Base-by-base conservation (phyloP, 2,888 invertebrate genomes). In the Oxycera nigricornis region DNA sequence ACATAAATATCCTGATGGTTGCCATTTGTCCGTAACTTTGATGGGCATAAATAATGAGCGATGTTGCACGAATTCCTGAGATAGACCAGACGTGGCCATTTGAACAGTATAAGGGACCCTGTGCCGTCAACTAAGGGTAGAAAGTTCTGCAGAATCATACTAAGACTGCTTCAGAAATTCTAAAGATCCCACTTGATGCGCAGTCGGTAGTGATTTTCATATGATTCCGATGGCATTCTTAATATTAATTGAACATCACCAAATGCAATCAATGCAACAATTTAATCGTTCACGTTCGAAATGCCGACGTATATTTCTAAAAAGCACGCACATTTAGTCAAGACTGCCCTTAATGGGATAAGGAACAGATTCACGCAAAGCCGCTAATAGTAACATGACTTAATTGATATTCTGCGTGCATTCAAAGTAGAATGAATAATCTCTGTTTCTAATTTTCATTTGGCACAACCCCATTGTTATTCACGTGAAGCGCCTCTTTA, bases 1-100 rank as follows among this genome's bases (percentile, higher is more conserved):
- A 55, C 52, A 55, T 30, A 59, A 59, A 59, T 59, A 59, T 59
- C 30, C 59, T 22, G 30, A 59, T 59, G 6, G 24, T 59, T 59
- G 59, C 30, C 59, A 28, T 59, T 59, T 28, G 20, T 9, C 52
- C 11, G 24, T 55, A 24, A 46, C 24, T 55, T 55, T 55, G 24
- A 55, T 55, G 52, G 7, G 52, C 52, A 55, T 55, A 55, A 55
- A 22, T 55, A 55, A 55, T 55, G 22, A 55, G 22, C 24, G 20
- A 55, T 9, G 9, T 55, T 55, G 22, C 24, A 55, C 11, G 46
- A 46, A 55, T 55, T 55, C 3, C 24, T 20, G 9, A 55, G 2
- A 55, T 55, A 24, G 4, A 24, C 35, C 7, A 55, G 52, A 6
- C 7, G 20, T 20, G 52, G 22, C 11, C 46, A 46, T 46, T 46